Evolutionary conservation across 2,797 vertebrate species (phyloP).

Genomic region (Crax fasciolata): DNA sequence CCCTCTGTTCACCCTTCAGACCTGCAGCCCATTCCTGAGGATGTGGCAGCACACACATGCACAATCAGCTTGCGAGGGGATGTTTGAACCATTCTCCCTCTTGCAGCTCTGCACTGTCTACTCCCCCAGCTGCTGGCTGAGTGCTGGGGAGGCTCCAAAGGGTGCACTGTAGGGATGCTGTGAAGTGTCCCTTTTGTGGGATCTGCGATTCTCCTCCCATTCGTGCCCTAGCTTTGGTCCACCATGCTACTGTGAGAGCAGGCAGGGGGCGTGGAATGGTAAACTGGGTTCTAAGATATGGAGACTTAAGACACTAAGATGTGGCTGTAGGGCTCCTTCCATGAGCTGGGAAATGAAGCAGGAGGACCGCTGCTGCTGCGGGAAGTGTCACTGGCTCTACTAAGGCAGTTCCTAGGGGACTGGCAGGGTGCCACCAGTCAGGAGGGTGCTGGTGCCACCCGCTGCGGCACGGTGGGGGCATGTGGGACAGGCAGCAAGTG

Average conservation of each 20-base stretch:
- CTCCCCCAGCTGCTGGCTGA: neutral
- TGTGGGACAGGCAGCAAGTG: neutral
- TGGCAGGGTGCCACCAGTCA: neutral
- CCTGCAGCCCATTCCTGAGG: neutral
- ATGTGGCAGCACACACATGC: neutral
- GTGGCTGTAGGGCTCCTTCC: neutral
- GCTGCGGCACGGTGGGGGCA: neutral
- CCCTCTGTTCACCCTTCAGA: neutral
- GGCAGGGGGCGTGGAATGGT: neutral
- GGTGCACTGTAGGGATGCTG: neutral
- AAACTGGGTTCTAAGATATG: neutral
- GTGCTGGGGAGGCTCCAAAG: neutral
- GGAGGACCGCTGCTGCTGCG: fast-evolving
- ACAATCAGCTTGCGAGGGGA: neutral
- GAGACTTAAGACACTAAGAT: neutral
- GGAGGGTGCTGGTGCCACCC: neutral
- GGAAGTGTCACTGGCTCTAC: neutral
- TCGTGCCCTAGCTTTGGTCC: neutral
- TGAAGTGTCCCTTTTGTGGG: neutral
- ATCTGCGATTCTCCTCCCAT: neutral
- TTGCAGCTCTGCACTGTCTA: neutral
- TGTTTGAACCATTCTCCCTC: neutral
- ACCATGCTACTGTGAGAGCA: neutral
- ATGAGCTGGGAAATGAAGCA: neutral
- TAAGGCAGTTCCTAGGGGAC: neutral